phyloP scores from a whole-genome alignment of 1,140 invertebrate genomes.

The Eueides isabella region DNA sequence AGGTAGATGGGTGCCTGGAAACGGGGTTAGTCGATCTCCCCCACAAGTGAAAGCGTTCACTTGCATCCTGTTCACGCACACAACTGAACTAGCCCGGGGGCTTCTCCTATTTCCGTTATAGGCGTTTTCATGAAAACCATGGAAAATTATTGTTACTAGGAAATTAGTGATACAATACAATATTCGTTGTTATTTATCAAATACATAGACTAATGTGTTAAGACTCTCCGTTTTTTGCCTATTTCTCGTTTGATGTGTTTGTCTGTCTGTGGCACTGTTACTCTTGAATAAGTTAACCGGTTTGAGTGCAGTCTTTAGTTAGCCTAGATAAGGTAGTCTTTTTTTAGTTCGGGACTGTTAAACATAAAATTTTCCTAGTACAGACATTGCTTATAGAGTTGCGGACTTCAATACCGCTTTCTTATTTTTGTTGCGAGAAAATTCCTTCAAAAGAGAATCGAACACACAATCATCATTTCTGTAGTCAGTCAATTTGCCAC shows the following conservation, averaged over 20 bases:
- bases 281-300: too few relatives aligned
- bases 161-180: not conserved
- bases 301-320: too few relatives aligned
- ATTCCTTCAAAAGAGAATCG: not conserved
- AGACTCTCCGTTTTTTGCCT: not conserved
- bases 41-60: conserved; percentile 61
- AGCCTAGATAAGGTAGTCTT: too few relatives aligned
- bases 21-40: conserved; percentile 73
- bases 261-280: too few relatives aligned
- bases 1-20: conserved; percentile 57
- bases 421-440: too few relatives aligned
- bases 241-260: too few relatives aligned
- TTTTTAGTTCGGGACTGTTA: too few relatives aligned
- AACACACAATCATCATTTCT: not conserved
- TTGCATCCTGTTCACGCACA: conserved; percentile 66
- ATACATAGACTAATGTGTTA: too few relatives aligned
- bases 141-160: not conserved
- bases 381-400: too few relatives aligned
- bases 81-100: not conserved
- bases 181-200: too few relatives aligned
- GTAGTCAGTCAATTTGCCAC: not conserved
- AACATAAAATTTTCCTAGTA: too few relatives aligned
- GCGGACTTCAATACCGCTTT: too few relatives aligned
- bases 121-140: conserved; percentile 3
- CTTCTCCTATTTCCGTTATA: conserved; percentile 11